Conservation (phyloP, 2,888 invertebrate genomes). For the Troides helena region DNA sequence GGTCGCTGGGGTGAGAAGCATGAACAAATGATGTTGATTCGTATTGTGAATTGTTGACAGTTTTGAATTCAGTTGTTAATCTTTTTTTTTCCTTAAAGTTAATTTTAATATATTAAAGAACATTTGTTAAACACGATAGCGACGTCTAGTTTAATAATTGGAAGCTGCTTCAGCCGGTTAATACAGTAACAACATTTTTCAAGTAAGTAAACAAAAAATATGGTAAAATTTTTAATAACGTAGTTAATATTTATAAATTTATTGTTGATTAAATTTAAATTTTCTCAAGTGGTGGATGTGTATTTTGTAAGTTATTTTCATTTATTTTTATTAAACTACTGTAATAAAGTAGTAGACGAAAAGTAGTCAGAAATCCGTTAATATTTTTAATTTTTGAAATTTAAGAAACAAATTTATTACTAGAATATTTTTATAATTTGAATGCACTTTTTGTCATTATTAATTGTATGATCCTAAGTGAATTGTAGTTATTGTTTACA, state of each 20-base stretch:
- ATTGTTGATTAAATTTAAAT: not conserved
- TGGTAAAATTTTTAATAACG: not conserved
- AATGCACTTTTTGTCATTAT: too few relatives aligned
- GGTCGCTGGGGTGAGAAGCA: not conserved
- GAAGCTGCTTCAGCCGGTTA: slow-evolving; percentile 5
- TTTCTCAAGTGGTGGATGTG: not conserved
- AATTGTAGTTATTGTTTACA: not conserved
- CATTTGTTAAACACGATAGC: not conserved
- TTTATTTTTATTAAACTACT: not conserved
- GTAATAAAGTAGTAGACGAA: too few relatives aligned
- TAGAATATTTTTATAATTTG: too few relatives aligned
- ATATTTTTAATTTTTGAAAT: too few relatives aligned
- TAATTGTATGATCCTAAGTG: not conserved
- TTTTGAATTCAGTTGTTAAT: slow-evolving; percentile 12
- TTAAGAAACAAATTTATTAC: too few relatives aligned
- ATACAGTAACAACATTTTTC: slow-evolving; percentile 8
- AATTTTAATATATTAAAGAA: not conserved
- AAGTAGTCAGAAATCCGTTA: too few relatives aligned
- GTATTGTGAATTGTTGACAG: slow-evolving; percentile 12
- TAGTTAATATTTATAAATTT: not conserved
- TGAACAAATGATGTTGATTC: slow-evolving; percentile 12
- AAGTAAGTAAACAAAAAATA: slow-evolving; percentile 22
- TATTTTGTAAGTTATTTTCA: not conserved
- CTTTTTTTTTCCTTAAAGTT: not conserved
- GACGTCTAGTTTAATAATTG: not conserved